Percentiles rank a stretch among this genome's conserved stretches.
phyloP scores from a whole-genome alignment of 2,888 invertebrate genomes.

The Heliconius aoede region DNA sequence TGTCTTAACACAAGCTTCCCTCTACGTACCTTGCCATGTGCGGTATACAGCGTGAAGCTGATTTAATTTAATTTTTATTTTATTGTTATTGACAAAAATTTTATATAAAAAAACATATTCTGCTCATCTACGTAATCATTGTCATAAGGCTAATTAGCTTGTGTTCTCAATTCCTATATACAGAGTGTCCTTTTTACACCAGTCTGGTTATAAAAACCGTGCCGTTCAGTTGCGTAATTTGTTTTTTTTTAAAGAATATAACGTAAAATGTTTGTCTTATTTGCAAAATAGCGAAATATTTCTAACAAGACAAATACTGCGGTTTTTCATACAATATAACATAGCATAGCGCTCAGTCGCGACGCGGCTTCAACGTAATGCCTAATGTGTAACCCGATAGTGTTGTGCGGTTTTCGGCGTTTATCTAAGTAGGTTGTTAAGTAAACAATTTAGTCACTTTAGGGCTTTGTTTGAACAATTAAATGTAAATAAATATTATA shows the following conservation, averaged over 20 bases:
- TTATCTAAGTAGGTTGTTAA: conserved; percentile 34
- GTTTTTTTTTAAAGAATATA: neutral
- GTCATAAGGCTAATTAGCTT: neutral
- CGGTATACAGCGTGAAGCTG: no score
- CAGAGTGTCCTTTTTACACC: neutral
- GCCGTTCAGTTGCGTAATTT: neutral
- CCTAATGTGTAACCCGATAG: conserved; percentile 25
- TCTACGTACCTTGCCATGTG: no score
- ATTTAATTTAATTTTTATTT: no score
- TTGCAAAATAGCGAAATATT: neutral
- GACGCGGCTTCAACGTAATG: conserved; percentile 20
- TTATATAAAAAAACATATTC: neutral
- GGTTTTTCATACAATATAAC: neutral
- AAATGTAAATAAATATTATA: conserved; percentile 23
- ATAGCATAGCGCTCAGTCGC: conserved; percentile 8
- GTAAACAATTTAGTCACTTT: conserved; percentile 30
- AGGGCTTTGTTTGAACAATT: conserved; percentile 15
- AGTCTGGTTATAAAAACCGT: neutral
- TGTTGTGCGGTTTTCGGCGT: conserved; percentile 32
- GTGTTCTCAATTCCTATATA: neutral
- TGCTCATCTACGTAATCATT: neutral
- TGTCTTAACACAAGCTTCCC: no score
- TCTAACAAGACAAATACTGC: neutral
- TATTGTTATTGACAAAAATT: neutral
- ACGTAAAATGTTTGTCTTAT: neutral